Evolutionary conservation across 1,140 invertebrate genomes (phyloP), one percentile per base, ranked within the genome.

Genomic region (Panonychus citri): DNA sequence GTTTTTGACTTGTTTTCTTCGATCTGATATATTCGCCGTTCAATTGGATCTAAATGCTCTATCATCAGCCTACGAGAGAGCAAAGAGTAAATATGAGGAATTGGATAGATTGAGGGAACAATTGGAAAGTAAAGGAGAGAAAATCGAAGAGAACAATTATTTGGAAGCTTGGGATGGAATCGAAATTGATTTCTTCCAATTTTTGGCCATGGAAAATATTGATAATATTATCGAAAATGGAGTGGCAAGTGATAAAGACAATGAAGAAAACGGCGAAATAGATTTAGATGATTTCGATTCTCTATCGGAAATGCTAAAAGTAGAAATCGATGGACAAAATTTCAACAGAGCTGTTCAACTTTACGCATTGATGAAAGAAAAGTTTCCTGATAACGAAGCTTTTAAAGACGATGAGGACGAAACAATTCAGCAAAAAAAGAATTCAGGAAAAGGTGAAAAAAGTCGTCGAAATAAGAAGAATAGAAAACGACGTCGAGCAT

Each of bases 11-110:
- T 71, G 77, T 21, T 76, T 85, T 61, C 69, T 88, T 5, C 78
- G 84, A 67, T 76, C 75, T 43, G 87, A 89, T 72, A 82, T 83
- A 34, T 86, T 81, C 68, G 74, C 74, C 56, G 71, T 72, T 17
- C 76, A 75, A 71, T 76, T 82, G 5, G 76, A 79, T 49, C 63
- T 77, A 26, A 68, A 74, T 52, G 66, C 77, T 61, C 65, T 81
- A 1, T 70, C 74, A 53, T 68, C 74, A 57, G 75, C 77, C 59
- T 69, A 77, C 43, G 67, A 70, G 55, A 69, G 68, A 43, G 77
- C 79, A 60, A 71, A 70, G 42, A 68, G 71, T 59, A 76, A 76
- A 53, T 68, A 81, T 55, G 73, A 77, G 59, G 67, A 75, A 54
- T 62, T 81, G 10, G 71, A 65, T 5, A 70, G 67, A 51, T 64